A percentile compares a stretch with the other conserved stretches of the same genome.
Evolutionary conservation across 2,797 vertebrate species (phyloP).

Genomic region (Tragopan temminckii): DNA sequence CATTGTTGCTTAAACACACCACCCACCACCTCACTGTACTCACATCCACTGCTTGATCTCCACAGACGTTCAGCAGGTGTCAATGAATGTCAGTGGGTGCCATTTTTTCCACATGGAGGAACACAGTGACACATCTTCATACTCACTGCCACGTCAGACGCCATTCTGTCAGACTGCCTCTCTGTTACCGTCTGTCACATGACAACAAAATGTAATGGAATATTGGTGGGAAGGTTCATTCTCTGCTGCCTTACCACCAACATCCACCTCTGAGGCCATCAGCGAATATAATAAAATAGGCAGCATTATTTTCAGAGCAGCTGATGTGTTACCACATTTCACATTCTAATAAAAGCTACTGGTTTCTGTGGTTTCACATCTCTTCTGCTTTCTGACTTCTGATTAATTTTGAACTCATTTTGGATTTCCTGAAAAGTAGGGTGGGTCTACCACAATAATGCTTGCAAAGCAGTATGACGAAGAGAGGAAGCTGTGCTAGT

Average conservation of each 20-base stretch:
- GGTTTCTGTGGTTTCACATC: slow-evolving; percentile 44
- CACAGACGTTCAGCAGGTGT: neutral
- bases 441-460: neutral
- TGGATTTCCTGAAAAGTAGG: slow-evolving; percentile 2
- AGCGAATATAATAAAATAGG: neutral
- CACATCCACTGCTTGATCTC: neutral
- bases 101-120: neutral
- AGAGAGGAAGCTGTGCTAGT: neutral
- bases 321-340: neutral
- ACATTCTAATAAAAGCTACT: slow-evolving; percentile 26
- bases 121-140: neutral
- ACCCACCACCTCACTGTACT: neutral
- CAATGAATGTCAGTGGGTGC: neutral
- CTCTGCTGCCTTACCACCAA: neutral
- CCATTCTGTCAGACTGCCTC: neutral
- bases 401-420: neutral
- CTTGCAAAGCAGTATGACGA: neutral
- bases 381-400: slow-evolving; percentile 39
- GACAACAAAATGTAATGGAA: neutral
- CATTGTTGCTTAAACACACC: neutral
- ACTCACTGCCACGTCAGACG: neutral
- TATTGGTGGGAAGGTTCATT: neutral
- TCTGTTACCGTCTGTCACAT: neutral
- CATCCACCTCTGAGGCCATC: neutral
- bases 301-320: neutral